These are phyloP conservation scores for Clamator glandarius DNA, from an alignment of 2,797 vertebrate genomes.

Conservation along the genomic window DNA sequence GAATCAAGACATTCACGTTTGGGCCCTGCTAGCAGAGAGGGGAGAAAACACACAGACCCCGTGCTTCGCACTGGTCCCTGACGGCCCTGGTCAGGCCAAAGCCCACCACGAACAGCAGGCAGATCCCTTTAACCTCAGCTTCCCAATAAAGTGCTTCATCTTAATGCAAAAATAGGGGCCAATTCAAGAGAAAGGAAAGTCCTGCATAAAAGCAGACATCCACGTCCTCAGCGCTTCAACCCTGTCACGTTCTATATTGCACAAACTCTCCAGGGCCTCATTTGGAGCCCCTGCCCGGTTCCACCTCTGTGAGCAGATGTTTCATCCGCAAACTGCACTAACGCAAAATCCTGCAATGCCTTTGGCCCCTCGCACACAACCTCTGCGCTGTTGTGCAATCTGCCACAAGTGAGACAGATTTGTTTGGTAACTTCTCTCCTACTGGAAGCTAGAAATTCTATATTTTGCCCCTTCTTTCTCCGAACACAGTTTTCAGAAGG, in stretches of 20 bases:
- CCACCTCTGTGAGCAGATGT: neutral
- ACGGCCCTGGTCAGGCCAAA: neutral
- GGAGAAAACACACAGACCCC: neutral
- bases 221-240: neutral
- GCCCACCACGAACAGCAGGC: fast-evolving
- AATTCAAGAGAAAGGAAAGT: neutral
- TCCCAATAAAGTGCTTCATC: neutral
- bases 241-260: neutral
- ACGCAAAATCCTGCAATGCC: neutral
- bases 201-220: neutral
- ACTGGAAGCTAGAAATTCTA: neutral
- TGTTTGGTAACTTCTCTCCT: neutral
- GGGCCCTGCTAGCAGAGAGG: neutral
- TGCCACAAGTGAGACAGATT: neutral
- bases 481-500: neutral
- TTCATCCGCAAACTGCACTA: neutral
- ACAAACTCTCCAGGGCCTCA: neutral
- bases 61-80: neutral
- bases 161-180: neutral
- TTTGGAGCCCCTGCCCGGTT: neutral
- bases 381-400: neutral
- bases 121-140: neutral
- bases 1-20: neutral
- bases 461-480: neutral
- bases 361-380: neutral